Evolutionary conservation across 2,797 vertebrate genomes (phyloP).

Genomic region (Phrynocephalus vlangalii): DNA sequence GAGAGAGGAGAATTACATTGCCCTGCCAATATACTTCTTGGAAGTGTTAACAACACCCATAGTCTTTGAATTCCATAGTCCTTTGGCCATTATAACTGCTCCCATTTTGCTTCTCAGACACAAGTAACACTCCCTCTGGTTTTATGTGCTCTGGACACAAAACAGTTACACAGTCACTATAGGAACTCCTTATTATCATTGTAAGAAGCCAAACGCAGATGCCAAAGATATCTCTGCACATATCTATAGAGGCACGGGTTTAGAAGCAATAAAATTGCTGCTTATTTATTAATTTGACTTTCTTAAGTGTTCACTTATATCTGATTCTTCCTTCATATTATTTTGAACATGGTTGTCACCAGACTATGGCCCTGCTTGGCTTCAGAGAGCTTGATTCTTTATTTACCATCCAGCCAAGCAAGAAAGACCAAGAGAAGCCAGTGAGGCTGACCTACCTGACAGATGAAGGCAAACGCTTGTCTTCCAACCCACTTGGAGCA

Average conservation of each 20-base stretch:
- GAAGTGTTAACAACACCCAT: neutral
- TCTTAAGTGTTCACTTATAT: neutral
- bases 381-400: neutral
- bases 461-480: conserved; percentile 83
- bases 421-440: neutral
- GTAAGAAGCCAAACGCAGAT: neutral
- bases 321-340: neutral
- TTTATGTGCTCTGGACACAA: neutral
- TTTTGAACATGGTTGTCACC: neutral
- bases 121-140: neutral
- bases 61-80: no score
- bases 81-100: neutral
- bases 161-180: neutral
- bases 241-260: neutral
- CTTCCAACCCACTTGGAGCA: conserved; percentile 81
- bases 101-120: neutral
- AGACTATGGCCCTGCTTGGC: neutral
- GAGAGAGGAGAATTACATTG: no score
- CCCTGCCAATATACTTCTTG: neutral
- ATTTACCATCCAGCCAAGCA: neutral
- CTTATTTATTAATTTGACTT: neutral
- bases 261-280: neutral
- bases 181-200: no score
- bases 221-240: neutral
- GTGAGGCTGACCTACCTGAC: conserved; percentile 73